These are phyloP conservation scores for Sebastes kiyomatsui DNA, from an alignment of 2,797 vertebrate genomes.

Conservation along the genomic window DNA sequence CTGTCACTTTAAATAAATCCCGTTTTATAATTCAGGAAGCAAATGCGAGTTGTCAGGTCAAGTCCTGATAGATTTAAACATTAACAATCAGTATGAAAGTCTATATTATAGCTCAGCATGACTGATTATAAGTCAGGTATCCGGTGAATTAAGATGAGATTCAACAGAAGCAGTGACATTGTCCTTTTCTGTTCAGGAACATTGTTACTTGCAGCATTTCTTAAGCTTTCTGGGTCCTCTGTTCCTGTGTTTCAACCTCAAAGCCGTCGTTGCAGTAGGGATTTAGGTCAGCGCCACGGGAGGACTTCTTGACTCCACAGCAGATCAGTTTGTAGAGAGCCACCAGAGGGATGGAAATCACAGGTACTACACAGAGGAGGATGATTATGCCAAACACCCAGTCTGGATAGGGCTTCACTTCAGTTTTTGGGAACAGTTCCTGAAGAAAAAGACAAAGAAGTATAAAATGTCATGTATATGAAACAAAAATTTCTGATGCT, in stretches of 20 bases:
- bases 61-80: background rate
- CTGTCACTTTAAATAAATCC: conserved; percentile 22
- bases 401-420: conserved; percentile 81
- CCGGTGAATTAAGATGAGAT: background rate
- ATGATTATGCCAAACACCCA: conserved; percentile 86
- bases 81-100: background rate
- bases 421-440: conserved; percentile 83
- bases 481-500: too few relatives aligned
- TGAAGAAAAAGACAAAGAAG: conserved; percentile 50
- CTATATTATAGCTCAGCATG: background rate
- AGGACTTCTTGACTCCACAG: background rate
- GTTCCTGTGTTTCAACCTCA: conserved; percentile 33
- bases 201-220: background rate
- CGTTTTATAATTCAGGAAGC: background rate
- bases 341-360: conserved; percentile 80
- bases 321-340: conserved; percentile 77
- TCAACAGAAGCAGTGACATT: background rate
- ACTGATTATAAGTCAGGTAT: background rate
- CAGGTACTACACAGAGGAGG: conserved; percentile 80
- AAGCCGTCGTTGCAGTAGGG: conserved; percentile 53
- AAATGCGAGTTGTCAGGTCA: background rate
- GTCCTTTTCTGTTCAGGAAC: background rate
- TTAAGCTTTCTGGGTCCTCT: background rate
- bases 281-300: background rate
- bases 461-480: background rate